Conservation (phyloP, 2,888 invertebrate species). For the Dolichopus griseipennis region DNA sequence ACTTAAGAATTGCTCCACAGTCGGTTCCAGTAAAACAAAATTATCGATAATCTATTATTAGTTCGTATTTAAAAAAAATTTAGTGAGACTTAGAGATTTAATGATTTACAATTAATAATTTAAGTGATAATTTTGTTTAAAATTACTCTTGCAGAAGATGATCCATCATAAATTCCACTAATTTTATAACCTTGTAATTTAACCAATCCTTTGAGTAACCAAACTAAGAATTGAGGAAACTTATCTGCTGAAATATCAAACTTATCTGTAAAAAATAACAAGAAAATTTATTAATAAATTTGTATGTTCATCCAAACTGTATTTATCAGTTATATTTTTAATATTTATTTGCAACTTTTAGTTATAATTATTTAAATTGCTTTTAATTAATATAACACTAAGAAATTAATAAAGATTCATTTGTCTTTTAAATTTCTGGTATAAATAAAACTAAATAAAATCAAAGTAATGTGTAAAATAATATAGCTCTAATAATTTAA, state of each 20-base stretch:
- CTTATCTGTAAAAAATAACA: conserved; percentile 23
- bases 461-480: too few species aligned
- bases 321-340: too few species aligned
- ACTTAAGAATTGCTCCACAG: conserved; percentile 44
- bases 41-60: conserved; percentile 36
- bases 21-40: conserved; percentile 43
- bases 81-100: too few species aligned
- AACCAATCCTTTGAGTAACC: conserved; percentile 44
- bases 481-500: too few species aligned
- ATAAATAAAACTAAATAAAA: too few species aligned
- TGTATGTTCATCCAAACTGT: too few species aligned
- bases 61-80: neutral
- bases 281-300: too few species aligned
- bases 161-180: conserved; percentile 37
- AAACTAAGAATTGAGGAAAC: conserved; percentile 38
- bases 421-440: too few species aligned
- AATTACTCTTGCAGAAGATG: conserved; percentile 21
- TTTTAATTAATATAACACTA: too few species aligned
- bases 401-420: too few species aligned
- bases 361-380: too few species aligned
- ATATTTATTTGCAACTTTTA: too few species aligned
- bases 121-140: neutral
- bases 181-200: conserved; percentile 39
- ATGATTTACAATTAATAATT: neutral
- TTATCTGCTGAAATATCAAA: conserved; percentile 24